These are phyloP conservation scores for Campoplex capitator DNA, from an alignment of 2,888 invertebrate genomes.

Conservation along the genomic window DNA sequence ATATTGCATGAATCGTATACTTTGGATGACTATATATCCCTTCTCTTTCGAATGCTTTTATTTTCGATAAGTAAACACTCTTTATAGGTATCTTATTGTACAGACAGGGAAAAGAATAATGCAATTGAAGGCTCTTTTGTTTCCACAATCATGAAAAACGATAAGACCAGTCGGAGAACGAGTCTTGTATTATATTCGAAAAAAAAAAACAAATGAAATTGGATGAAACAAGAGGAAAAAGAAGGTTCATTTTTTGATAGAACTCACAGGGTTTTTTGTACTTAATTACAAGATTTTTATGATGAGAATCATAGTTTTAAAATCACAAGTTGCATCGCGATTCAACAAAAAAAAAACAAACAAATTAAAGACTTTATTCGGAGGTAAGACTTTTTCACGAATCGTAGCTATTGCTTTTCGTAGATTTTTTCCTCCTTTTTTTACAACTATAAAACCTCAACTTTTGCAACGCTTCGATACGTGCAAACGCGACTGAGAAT, in stretches of 20 bases:
- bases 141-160: constrained; percentile 37
- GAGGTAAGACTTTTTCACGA: constrained; percentile 43
- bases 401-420: constrained; percentile 45
- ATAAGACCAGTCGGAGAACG: constrained; percentile 5
- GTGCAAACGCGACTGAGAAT: constrained; percentile 58
- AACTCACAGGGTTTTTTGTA: constrained; percentile 78
- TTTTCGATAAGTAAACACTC: constrained; percentile 80
- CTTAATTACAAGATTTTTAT: constrained; percentile 64
- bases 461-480: constrained; percentile 56
- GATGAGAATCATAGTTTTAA: constrained; percentile 59
- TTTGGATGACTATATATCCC: constrained; percentile 77
- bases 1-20: constrained; percentile 77
- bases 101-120: constrained; percentile 53
- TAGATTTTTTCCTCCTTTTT: constrained; percentile 31
- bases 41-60: constrained; percentile 75
- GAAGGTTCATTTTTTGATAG: constrained; percentile 70
- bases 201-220: constrained; percentile 40
- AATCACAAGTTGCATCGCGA: constrained; percentile 65
- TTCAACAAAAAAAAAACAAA: constrained; percentile 7
- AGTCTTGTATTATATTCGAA: constrained; percentile 60
- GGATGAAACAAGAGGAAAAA: constrained; percentile 72
- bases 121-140: constrained; percentile 67
- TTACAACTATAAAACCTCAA: constrained; percentile 50
- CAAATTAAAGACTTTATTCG: constrained; percentile 34
- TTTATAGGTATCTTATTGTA: constrained; percentile 73